These are phyloP conservation scores for Brachyrhaphis roseni DNA, from an alignment of 2,797 vertebrate species.

Conservation along the genomic window DNA sequence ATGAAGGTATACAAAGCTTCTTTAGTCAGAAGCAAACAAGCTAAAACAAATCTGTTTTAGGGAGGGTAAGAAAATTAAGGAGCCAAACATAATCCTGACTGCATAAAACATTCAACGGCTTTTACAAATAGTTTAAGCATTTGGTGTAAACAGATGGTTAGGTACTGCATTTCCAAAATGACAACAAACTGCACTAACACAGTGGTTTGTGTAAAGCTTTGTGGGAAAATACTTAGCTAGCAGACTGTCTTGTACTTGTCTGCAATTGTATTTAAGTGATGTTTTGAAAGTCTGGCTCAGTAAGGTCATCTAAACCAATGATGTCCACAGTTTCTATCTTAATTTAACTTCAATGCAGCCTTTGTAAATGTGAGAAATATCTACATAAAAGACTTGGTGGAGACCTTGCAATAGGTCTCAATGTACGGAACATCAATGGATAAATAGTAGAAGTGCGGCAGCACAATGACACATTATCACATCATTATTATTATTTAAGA, in stretches of 20 bases:
- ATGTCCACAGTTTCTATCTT: neutral
- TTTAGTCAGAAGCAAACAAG: neutral
- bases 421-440: neutral
- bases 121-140: neutral
- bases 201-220: neutral
- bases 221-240: neutral
- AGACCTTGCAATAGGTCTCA: neutral
- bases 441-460: neutral
- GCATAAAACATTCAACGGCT: neutral
- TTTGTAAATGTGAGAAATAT: neutral
- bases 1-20: neutral
- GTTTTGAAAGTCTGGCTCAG: neutral
- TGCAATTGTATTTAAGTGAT: neutral
- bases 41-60: neutral
- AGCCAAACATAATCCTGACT: neutral
- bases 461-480: neutral
- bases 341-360: neutral
- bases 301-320: neutral
- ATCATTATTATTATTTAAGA: neutral
- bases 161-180: neutral
- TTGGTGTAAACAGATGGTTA: constrained; percentile 5
- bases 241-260: neutral
- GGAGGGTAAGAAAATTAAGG: neutral
- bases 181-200: neutral
- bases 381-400: neutral